These are phyloP conservation scores for Meghimatium bilineatum DNA, from an alignment of 2,888 invertebrate genomes.

Conservation along the genomic window DNA sequence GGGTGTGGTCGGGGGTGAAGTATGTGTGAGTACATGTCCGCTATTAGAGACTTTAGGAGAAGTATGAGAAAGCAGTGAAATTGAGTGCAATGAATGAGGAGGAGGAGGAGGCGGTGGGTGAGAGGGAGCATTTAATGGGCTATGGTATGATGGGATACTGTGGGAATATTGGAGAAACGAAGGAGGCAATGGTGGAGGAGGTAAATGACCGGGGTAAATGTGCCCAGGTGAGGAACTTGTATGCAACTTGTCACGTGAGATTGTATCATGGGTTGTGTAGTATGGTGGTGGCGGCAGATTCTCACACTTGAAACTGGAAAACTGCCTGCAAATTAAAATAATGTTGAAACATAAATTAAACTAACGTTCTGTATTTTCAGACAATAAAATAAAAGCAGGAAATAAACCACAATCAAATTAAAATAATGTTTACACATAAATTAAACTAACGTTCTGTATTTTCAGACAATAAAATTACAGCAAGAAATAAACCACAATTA, in stretches of 20 bases:
- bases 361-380: too few species aligned
- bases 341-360: too few species aligned
- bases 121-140: neutral
- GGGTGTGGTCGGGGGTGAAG: conserved; percentile 26
- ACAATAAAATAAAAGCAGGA: too few species aligned
- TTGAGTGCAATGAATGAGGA: neutral
- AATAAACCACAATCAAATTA: conserved; percentile 52
- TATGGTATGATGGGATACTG: conserved; percentile 46
- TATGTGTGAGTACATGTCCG: conserved; percentile 22
- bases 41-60: conserved; percentile 34
- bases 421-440: neutral
- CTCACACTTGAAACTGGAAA: conserved; percentile 54
- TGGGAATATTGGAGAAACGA: conserved; percentile 19
- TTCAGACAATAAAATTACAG: too few species aligned
- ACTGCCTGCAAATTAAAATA: conserved; percentile 51
- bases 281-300: conserved; percentile 41
- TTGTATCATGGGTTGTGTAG: conserved; percentile 31
- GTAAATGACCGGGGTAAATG: conserved; percentile 21
- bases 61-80: neutral
- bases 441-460: too few species aligned
- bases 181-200: conserved; percentile 26
- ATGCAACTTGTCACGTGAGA: conserved; percentile 11
- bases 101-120: neutral
- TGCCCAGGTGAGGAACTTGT: neutral
- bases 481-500: conserved; percentile 55